Evolutionary conservation across 2,113 vertebrate species (phyloP).

Genomic region (Cichladusa arquata): DNA sequence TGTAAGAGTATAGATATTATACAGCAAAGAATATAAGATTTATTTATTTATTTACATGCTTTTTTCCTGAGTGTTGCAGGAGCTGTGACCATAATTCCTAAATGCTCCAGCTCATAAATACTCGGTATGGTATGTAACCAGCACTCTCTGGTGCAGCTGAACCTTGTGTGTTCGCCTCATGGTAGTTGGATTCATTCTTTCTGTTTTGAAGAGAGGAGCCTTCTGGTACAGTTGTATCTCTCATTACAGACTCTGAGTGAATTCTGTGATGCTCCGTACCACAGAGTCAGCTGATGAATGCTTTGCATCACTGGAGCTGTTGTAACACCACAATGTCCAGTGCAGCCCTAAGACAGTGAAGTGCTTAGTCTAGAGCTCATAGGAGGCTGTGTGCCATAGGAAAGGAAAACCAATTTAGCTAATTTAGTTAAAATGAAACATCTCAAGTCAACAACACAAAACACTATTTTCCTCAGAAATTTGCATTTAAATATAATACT

Average conservation of each 20-base stretch:
- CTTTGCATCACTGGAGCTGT: neutral
- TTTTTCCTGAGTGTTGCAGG: neutral
- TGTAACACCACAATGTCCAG: neutral
- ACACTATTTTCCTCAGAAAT: neutral
- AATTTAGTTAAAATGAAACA: neutral
- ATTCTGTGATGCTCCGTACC: neutral
- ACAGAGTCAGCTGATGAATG: neutral
- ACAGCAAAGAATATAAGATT: neutral
- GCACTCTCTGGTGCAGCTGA: neutral
- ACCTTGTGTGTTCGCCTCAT: neutral
- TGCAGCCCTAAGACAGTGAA: neutral
- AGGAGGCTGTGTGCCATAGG: neutral
- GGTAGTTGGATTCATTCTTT: neutral
- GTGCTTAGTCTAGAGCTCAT: neutral
- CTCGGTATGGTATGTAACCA: neutral
- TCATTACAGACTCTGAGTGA: neutral
- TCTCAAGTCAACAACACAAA: neutral
- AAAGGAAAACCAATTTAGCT: neutral
- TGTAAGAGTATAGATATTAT: neutral
- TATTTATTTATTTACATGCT: neutral
- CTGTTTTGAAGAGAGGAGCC: neutral
- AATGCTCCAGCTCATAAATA: neutral
- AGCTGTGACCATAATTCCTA: neutral
- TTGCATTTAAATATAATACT: neutral
- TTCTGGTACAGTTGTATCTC: neutral